Percentiles rank a stretch among this genome's conserved stretches.
phyloP scores from a whole-genome alignment of 2,888 invertebrate genomes.

The Balanococcus diminutus region DNA sequence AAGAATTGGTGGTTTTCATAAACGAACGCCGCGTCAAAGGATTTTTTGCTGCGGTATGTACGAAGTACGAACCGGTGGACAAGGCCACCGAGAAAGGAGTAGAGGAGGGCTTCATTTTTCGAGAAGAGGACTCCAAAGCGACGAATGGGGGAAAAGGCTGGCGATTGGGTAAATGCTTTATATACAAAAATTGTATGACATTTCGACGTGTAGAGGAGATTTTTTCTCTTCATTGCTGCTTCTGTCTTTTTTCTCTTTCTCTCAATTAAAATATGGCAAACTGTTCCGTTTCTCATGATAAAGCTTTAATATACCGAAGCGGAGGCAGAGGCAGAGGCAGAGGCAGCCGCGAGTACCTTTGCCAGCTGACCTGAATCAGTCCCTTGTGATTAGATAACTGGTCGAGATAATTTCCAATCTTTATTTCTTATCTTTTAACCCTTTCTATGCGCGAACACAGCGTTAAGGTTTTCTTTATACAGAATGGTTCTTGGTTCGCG shows the following conservation, averaged over 20 bases:
- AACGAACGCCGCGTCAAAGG: slow-evolving; percentile 47
- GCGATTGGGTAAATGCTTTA: slow-evolving; percentile 25
- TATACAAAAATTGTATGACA: slow-evolving; percentile 45
- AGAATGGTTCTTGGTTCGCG: slow-evolving; percentile 26
- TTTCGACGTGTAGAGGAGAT: slow-evolving; percentile 46
- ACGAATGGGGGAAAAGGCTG: no score
- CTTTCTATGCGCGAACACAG: slow-evolving; percentile 12
- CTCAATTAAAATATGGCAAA: slow-evolving; percentile 54
- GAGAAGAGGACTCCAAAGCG: background rate
- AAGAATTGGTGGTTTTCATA: slow-evolving; percentile 49
- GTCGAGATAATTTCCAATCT: slow-evolving; percentile 50
- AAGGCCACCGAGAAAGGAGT: background rate
- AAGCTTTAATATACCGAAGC: background rate
- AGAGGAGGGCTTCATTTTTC: no score
- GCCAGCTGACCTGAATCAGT: slow-evolving; percentile 52
- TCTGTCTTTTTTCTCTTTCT: background rate
- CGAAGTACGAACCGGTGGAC: slow-evolving; percentile 11
- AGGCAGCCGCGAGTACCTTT: slow-evolving; percentile 24
- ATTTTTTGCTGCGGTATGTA: background rate
- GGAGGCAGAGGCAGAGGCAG: background rate
- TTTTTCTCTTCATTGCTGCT: background rate
- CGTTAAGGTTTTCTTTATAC: slow-evolving; percentile 39
- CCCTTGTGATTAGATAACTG: slow-evolving; percentile 49
- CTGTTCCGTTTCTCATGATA: slow-evolving; percentile 52
- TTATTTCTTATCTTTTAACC: slow-evolving; percentile 48